These are phyloP conservation scores for Euschistus heros DNA, from an alignment of 1,140 invertebrate species.

Conservation along the genomic window DNA sequence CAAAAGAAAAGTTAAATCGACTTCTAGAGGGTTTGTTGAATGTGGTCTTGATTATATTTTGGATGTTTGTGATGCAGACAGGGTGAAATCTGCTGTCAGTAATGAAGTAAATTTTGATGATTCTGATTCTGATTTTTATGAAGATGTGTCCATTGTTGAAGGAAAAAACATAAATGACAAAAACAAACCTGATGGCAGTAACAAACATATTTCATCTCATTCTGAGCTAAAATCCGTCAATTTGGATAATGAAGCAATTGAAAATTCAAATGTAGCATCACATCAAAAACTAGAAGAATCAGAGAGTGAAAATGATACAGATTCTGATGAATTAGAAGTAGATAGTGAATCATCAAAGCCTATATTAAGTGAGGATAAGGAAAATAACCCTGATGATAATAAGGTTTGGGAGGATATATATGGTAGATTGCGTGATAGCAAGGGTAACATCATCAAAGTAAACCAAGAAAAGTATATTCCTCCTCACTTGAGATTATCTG, in stretches of 20 bases:
- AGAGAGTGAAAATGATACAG: constrained; percentile 25
- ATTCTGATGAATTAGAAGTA: constrained; percentile 21
- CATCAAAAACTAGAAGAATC: constrained; percentile 25
- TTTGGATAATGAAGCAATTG: constrained; percentile 24
- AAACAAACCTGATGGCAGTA: not conserved
- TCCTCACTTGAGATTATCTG: constrained; percentile 53
- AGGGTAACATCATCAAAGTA: constrained; percentile 61
- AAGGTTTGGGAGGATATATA: constrained; percentile 84
- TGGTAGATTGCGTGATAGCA: constrained; percentile 66
- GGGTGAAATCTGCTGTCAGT: constrained; percentile 47
- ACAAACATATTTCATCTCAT: too few species aligned
- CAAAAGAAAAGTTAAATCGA: constrained; percentile 58
- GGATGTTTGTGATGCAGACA: constrained; percentile 66
- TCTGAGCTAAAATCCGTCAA: too few species aligned
- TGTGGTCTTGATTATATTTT: constrained; percentile 86
- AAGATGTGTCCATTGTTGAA: constrained; percentile 44
- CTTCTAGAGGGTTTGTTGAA: constrained; percentile 63
- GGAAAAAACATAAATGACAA: constrained; percentile 30
- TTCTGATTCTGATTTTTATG: constrained; percentile 52
- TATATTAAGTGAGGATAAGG: constrained; percentile 14
- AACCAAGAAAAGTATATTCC: constrained; percentile 63
- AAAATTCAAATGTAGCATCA: constrained; percentile 29
- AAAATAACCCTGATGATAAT: constrained; percentile 32
- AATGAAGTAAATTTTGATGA: constrained; percentile 51
- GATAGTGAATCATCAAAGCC: too few species aligned